Evolutionary conservation across 2,888 invertebrate species (phyloP), one percentile per base, ranked within the genome.

Genomic region (Agrotis clavis): DNA sequence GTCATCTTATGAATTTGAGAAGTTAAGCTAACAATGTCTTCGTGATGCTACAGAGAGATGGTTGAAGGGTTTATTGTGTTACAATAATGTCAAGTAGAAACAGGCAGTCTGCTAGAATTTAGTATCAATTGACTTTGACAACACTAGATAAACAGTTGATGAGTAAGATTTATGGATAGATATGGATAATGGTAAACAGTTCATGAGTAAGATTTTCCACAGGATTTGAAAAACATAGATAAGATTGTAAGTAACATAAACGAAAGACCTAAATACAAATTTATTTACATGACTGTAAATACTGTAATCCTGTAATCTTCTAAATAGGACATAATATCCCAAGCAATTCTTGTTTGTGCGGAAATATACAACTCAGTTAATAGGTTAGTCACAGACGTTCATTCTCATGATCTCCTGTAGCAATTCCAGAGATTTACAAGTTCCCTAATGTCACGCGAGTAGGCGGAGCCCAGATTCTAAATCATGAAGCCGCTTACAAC

Each of bases 401-500:
- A 91, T 91, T 90, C 90, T 82, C 86, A 82, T 87, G 88, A 89
- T 88, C 88, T 88, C 83, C 85, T 87, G 85, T 84, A 82, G 86
- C 88, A 88, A 89, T 91, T 88, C 91, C 85, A 89, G 86, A 93
- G 92, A 92, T 94, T 92, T 94, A 94, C 89, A 90, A 84, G 90
- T 89, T 91, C 90, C 92, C 91, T 91, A 90, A 90, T 84, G 89
- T 90, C 87, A 88, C 86, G 82, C 84, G 77, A 87, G 94, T 93
- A 90, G 94, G 94, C 89, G 92, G 87, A 85, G 81, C 83, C 84
- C 87, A 88, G 89, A 90, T 89, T 89, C 90, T 94, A 92, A 94
- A 94, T 94, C 93, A 94, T 91, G 90, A 81, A 90, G 90, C 90
- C 92, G 93, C 92, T 93, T 94, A 92, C 87, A 85, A 86, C 82